Conservation (phyloP, 35 echinoderm and acorn worm genomes). For the Heliocidaris erythrogramma region DNA sequence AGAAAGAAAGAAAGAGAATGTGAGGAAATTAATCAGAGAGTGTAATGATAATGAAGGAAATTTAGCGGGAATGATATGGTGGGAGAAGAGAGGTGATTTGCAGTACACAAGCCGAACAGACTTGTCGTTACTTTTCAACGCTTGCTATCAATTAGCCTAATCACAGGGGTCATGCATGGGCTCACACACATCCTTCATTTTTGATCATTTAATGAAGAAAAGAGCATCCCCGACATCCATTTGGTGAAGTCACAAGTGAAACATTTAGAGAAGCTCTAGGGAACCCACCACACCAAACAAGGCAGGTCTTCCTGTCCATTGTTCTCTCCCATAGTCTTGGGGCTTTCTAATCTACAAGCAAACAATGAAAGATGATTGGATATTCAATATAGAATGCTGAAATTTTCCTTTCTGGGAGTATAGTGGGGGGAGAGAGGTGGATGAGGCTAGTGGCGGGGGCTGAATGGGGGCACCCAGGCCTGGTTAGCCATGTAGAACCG, state of each 20-base stretch:
- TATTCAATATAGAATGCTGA: constrained; percentile 14
- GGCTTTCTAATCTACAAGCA: constrained; percentile 37
- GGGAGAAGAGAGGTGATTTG: neutral
- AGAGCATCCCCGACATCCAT: neutral
- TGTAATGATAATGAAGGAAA: constrained; percentile 13
- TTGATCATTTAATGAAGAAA: constrained; percentile 31
- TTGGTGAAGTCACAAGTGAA: neutral
- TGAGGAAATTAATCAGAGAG: constrained; percentile 17
- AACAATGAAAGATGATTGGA: constrained; percentile 45
- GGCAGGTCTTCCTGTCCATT: neutral
- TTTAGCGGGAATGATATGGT: neutral
- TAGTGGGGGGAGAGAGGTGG: neutral
- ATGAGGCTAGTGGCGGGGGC: neutral
- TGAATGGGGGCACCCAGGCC: constrained; percentile 20
- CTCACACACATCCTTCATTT: constrained; percentile 1
- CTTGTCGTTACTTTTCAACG: constrained; percentile 8
- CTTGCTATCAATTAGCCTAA: constrained; percentile 40
- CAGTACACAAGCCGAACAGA: neutral
- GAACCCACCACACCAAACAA: neutral
- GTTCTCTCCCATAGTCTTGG: neutral
- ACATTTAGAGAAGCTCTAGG: neutral
- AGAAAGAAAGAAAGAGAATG: neutral
- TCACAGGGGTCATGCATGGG: constrained; percentile 32
- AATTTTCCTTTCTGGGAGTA: neutral
- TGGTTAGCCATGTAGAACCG: constrained; percentile 48